A percentile compares a stretch with the other conserved stretches of the same genome.
phyloP scores from a whole-genome alignment of 2,888 invertebrate species.

The Polylopha cassiicola region DNA sequence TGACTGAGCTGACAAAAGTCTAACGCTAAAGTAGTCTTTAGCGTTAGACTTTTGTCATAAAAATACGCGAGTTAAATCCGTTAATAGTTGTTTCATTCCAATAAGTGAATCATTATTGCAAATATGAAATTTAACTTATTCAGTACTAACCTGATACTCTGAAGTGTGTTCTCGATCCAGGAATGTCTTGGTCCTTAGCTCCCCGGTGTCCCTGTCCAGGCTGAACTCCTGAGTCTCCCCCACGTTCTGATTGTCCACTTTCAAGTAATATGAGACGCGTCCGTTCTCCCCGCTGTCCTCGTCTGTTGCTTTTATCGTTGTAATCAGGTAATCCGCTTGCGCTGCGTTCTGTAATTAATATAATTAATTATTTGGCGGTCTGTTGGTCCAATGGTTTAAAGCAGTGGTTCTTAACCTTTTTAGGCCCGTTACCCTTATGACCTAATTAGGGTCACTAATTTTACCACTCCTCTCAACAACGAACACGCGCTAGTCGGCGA shows the following conservation, averaged over 20 bases:
- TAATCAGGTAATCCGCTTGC: slow-evolving; percentile 84
- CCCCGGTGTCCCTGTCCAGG: slow-evolving; percentile 87
- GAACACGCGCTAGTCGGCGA: too few relatives aligned
- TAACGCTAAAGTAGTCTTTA: too few relatives aligned
- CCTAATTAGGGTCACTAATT: too few relatives aligned
- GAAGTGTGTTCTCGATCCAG: slow-evolving; percentile 84
- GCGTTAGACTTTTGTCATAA: too few relatives aligned
- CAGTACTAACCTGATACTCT: slow-evolving; percentile 57
- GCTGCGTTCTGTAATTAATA: slow-evolving; percentile 80
- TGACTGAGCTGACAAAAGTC: too few relatives aligned
- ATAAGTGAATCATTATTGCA: too few relatives aligned
- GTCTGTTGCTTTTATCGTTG: slow-evolving; percentile 89
- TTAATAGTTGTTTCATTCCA: too few relatives aligned
- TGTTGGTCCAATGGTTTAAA: too few relatives aligned
- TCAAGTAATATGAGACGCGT: slow-evolving; percentile 88
- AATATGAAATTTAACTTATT: not conserved
- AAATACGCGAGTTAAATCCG: too few relatives aligned
- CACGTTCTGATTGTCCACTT: slow-evolving; percentile 84
- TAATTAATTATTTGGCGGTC: not conserved
- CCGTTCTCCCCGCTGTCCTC: slow-evolving; percentile 91
- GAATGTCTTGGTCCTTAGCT: slow-evolving; percentile 86
- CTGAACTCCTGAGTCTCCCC: slow-evolving; percentile 89
- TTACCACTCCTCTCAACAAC: too few relatives aligned
- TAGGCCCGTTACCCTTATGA: too few relatives aligned
- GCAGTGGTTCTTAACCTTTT: too few relatives aligned